A percentile compares a stretch with the other conserved stretches of the same genome.
These are phyloP conservation scores for Opisthocomus hoazin DNA, from an alignment of 2,113 vertebrate genomes.

Conservation along the genomic window DNA sequence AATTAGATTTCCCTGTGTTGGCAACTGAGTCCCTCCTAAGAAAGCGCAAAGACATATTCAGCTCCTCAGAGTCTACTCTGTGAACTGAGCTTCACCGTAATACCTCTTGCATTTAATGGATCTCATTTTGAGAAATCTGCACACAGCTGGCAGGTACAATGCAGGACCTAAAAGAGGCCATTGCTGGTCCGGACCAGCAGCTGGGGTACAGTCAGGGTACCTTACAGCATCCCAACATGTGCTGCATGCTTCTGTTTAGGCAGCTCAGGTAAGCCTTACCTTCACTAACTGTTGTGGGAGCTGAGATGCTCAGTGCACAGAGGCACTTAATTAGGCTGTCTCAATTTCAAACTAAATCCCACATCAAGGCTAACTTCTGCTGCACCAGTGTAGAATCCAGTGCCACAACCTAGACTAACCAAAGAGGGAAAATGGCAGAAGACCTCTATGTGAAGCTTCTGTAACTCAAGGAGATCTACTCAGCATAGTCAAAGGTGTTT, in stretches of 20 bases:
- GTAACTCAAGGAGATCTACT: not conserved
- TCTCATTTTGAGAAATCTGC: not conserved
- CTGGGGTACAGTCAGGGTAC: not conserved
- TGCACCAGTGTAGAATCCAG: not conserved
- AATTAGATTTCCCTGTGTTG: not conserved
- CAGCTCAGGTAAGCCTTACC: not conserved
- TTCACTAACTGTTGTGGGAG: not conserved
- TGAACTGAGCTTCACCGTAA: not conserved
- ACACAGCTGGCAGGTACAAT: not conserved
- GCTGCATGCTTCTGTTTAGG: not conserved
- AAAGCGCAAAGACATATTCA: not conserved
- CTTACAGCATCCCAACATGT: not conserved
- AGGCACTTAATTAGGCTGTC: not conserved
- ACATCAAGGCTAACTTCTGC: not conserved
- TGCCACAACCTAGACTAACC: not conserved
- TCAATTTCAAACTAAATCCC: not conserved
- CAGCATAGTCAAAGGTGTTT: not conserved
- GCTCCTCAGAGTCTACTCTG: accelerated
- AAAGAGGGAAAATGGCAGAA: not conserved
- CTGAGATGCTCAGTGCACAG: accelerated
- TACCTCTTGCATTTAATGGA: not conserved
- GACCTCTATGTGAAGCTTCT: not conserved
- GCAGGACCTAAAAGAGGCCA: not conserved
- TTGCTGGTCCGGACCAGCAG: not conserved
- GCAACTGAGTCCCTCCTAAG: not conserved